A percentile compares a stretch with the other conserved stretches of the same genome.
Evolutionary conservation across 1,140 invertebrate species (phyloP).

Genomic region (Latrodectus geometricus): DNA sequence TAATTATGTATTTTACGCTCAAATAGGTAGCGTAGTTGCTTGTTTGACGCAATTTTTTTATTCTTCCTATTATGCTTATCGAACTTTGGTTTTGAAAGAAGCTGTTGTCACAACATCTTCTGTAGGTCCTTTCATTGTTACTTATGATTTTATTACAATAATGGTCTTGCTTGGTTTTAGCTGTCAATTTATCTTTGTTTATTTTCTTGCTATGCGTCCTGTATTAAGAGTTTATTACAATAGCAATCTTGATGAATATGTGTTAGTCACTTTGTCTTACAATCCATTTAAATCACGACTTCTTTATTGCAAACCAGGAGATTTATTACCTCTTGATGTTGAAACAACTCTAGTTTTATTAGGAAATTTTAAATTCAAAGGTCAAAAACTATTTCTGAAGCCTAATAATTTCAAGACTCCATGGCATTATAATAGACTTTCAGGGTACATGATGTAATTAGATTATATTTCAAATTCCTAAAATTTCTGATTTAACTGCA

Average conservation of each 20-base stretch:
- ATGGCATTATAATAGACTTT: not conserved
- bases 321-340: not conserved
- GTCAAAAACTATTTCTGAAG: not conserved
- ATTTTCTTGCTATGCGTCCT: not conserved
- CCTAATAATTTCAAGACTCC: not conserved
- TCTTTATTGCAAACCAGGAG: not conserved
- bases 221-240: not conserved
- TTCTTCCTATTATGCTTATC: not conserved
- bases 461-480: too few species aligned
- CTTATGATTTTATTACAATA: not conserved
- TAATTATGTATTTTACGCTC: slow-evolving; percentile 19
- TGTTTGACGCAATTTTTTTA: not conserved
- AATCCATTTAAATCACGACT: not conserved
- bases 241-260: not conserved
- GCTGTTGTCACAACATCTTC: not conserved
- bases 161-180: not conserved
- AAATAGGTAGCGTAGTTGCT: not conserved
- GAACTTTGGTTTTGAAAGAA: not conserved
- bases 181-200: not conserved
- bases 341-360: not conserved
- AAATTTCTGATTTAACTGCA: too few species aligned
- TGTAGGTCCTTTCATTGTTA: not conserved
- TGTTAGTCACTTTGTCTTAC: not conserved
- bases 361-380: not conserved
- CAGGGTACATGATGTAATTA: not conserved